These are phyloP conservation scores for Actinostola sp. DNA, from an alignment of 92 coral and sea anemone genomes.

Conservation along the genomic window DNA sequence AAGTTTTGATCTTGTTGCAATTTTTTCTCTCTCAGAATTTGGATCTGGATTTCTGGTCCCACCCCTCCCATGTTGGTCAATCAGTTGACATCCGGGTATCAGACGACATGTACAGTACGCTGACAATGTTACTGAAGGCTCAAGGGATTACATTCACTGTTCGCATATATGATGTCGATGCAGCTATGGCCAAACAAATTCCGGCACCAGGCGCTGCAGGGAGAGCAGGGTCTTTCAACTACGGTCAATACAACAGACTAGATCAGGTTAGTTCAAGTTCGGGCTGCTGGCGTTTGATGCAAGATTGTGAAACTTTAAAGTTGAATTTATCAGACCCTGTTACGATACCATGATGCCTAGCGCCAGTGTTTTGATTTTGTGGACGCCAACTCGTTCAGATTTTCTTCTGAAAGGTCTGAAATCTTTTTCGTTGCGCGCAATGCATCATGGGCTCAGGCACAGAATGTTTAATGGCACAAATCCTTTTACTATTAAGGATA, in stretches of 20 bases:
- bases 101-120: conserved; percentile 18
- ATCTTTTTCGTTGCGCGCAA: no score
- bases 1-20: background rate
- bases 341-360: no score
- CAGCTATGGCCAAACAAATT: conserved; percentile 28
- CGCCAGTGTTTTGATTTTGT: no score
- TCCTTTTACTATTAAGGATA: no score
- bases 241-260: conserved; percentile 2
- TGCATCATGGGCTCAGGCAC: no score
- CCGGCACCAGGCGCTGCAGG: conserved; percentile 8
- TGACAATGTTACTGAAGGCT: conserved; percentile 23
- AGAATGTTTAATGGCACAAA: no score
- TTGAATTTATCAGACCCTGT: no score
- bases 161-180: conserved; percentile 46
- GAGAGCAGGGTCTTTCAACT: conserved; percentile 7
- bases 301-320: no score
- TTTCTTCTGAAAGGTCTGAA: no score
- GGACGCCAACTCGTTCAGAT: no score
- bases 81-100: conserved; percentile 56
- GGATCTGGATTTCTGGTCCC: conserved; percentile 53
- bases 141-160: conserved; percentile 2
- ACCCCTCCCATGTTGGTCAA: conserved; percentile 38
- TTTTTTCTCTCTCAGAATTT: conserved; percentile 9
- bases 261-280: conserved; percentile 6
- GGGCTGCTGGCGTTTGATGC: no score